Evolutionary conservation across 2,888 invertebrate species (phyloP), one percentile per base, ranked within the genome.

Genomic region (Germaria angustata): DNA sequence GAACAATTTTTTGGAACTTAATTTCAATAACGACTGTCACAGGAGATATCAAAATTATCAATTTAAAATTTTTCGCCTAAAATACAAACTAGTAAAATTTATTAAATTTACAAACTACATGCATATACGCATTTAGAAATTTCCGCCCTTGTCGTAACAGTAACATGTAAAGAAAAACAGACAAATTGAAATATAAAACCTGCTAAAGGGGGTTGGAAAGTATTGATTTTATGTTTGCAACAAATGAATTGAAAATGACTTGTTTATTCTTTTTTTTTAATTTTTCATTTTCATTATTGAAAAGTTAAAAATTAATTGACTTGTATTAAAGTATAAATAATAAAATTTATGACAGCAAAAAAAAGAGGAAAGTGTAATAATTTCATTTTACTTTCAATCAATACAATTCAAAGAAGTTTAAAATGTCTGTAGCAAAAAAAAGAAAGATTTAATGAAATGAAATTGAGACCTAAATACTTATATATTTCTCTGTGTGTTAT

Each of bases 221-320:
- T 81, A 81, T 81, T 72, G 81, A 81, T 81, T 81, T 81, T 68
- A 20, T 63, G n/a, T 65, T 71, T 59, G 76, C 46, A 79, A 32
- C 78, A 49, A 36, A 46, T 53, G 44, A 61, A 63, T 20, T 32
- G n/a, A 32, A 32, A 71, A 55, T 36, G 34, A 34, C 24, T 3
- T 5, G 28, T 6, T 3, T 28, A 28, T 28, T 28, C 28, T 28
- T n/a, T n/a, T n/a, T n/a, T n/a, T n/a, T n/a, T n/a, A n/a, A n/a
- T n/a, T 24, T 39, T 4, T 22, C 20, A 53, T 11, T 6, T 41
- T 34, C 53, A 20, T 61, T 51, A 61, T 24, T 20, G 36, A 36
- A 71, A 72, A 65, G 66, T 75, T 36, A 49, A 7, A 63, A 69
- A 61, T 36, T 24, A 36, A 69, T 46, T 77, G 36, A 57, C 5